Percentiles rank a stretch among this genome's conserved stretches.
These are phyloP conservation scores for Tachysurus vachellii DNA, from an alignment of 2,113 vertebrate species.

Conservation along the genomic window DNA sequence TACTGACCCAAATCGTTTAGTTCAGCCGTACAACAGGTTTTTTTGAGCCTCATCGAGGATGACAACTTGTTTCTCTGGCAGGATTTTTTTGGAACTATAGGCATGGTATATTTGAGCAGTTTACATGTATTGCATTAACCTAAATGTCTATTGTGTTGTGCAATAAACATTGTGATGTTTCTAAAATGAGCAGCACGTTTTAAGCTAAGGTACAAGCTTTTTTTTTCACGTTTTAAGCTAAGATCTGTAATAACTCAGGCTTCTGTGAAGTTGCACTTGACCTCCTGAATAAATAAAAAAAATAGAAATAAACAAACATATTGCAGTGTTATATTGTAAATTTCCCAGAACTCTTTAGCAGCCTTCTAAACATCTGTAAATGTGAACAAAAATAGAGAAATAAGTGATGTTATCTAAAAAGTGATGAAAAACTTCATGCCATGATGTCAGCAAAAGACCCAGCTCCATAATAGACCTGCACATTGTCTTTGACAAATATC, in stretches of 20 bases:
- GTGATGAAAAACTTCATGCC: background rate
- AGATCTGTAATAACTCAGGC: constrained; percentile 44
- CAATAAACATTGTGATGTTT: background rate
- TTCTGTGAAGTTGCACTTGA: constrained; percentile 39
- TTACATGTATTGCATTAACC: background rate
- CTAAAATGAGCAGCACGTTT: background rate
- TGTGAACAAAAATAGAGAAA: constrained; percentile 28
- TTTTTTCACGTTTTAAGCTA: background rate
- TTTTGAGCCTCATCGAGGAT: constrained; percentile 22
- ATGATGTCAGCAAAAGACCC: constrained; percentile 51
- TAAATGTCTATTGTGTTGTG: background rate
- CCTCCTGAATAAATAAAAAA: background rate
- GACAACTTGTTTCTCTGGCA: constrained; percentile 22
- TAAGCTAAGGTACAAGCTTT: background rate
- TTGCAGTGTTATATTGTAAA: constrained; percentile 25
- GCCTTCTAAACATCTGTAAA: constrained; percentile 2
- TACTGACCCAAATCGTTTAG: constrained; percentile 41
- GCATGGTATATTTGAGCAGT: background rate
- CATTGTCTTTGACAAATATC: constrained; percentile 56
- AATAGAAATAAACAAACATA: background rate
- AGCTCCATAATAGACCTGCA: constrained; percentile 62
- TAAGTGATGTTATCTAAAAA: background rate
- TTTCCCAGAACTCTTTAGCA: constrained; percentile 36
- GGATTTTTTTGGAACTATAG: background rate
- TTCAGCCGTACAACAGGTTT: constrained; percentile 41